Base-by-base conservation (phyloP, 2,888 invertebrate genomes). In the Leucozona laternaria region DNA sequence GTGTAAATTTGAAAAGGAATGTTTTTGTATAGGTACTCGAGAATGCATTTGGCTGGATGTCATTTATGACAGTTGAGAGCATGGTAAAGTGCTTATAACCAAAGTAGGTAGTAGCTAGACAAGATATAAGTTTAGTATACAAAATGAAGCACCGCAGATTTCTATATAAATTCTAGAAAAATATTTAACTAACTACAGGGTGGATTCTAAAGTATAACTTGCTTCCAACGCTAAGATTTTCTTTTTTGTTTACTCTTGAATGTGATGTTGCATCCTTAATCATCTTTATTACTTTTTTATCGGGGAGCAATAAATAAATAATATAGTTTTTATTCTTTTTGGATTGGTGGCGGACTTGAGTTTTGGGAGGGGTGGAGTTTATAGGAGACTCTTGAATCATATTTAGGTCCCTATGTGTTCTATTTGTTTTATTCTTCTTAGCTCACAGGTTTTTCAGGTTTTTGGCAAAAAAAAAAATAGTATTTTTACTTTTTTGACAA, bases 11-110 rank as follows among this genome's bases (percentile, higher is more conserved):
- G 70, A 62, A 43, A 48, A 57, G 57, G 64, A 79, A 70, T 71
- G 83, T 75, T 75, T 73, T 71, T 71, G 64, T 79, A 62, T 70
- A n/a, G n/a, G n/a, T n/a, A 60, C 68, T 84, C 43, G 50, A 68
- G 64, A 80, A 77, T 72, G 73, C 79, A 73, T 68, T 79, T 73
- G 37, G 66, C 53, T 82, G 62, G 40, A 60, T 78, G 70, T 75
- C 80, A 80, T 73, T 80, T 76, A 72, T 80, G 80, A 66, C 75
- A 76, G 76, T 71, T 76, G 22, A 43, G 48, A 43, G 58, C 11
- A 22, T 68, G 25, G 53, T 31, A 37, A 68, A 53, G 68, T 68
- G 37, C 25, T 68, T 64, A 43, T 50, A 15, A 4, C 6, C 60
- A 22, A 22, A 60, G 17, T 66, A 57, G 31, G 7, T 15, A 10